Evolutionary conservation across 2,113 vertebrate species (phyloP), one percentile per base, ranked within the genome.

Genomic region (Nothoprocta pentlandii): DNA sequence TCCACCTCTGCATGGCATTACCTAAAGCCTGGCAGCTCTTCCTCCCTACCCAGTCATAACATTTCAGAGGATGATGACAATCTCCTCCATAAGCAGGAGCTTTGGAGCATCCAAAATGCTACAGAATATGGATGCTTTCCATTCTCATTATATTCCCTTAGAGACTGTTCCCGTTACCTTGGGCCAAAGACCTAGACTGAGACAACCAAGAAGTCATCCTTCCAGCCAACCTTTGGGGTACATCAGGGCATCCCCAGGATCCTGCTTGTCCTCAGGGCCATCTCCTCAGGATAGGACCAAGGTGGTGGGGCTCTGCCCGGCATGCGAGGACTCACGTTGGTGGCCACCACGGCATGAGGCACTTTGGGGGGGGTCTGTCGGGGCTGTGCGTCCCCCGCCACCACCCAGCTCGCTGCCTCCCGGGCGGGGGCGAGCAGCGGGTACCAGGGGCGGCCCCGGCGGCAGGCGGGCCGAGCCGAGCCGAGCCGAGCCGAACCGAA

Each of bases 41-140:
- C 58, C 34, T 61, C 67, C 1, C 74, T 76, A 53, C 30, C n/a
- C 5, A 5, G 26, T 1, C 49, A 2, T 0, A 56, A 59, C 39
- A 36, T 16, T 28, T 16, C 1, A 19, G 80, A 77, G 61, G 10
- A 42, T 34, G 56, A 5, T 1, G 32, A 13, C 51, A 21, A n/a
- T 9, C 13, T 49, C 87, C 2, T 7, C 73, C 44, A 2, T 1
- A 0, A n/a, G 41, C 77, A 4, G 2, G 3, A 64, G 4, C 61
- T 56, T 23, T 21, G 0, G 41, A 51, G 32, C 7, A 62, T 15
- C 69, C 68, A 25, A 56, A 78, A 88, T 17, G 56, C 69, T 46
- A 61, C 39, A 12, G 21, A 59, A 56, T 15, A 2, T 66, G 6
- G 47, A 5, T 2, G 51, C n/a, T 58, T 22, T 36, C 39, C 36